These are phyloP conservation scores for Ptyas mucosa DNA, from an alignment of 2,113 vertebrate genomes.

Conservation along the genomic window DNA sequence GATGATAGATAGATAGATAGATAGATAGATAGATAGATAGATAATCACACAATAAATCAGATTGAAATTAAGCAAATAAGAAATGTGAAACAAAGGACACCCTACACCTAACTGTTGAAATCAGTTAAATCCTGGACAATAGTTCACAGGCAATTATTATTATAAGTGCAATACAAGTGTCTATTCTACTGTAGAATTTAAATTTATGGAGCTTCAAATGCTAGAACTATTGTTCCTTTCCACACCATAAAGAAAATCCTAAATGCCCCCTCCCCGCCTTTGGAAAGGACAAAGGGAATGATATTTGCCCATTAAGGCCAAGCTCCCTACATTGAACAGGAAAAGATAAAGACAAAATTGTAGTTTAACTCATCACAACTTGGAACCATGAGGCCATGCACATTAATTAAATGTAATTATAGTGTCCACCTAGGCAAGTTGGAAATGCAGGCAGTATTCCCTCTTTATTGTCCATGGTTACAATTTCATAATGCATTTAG, in stretches of 20 bases:
- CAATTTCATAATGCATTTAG: neutral
- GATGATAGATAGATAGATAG: no score
- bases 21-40: no score
- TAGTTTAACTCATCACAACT: neutral
- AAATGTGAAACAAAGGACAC: neutral
- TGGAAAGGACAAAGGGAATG: neutral
- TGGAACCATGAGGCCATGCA: neutral
- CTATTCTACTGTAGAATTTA: neutral
- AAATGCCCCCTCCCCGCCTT: neutral
- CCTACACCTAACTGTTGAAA: constrained; percentile 11
- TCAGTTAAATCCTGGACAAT: constrained; percentile 41
- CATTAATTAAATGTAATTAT: neutral
- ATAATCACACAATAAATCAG: neutral
- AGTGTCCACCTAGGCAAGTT: neutral
- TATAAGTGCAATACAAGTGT: constrained; percentile 21
- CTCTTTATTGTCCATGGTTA: neutral
- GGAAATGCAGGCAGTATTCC: neutral
- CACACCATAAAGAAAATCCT: neutral
- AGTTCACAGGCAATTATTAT: constrained; percentile 41
- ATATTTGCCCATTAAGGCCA: neutral
- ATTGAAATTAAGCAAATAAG: constrained; percentile 10
- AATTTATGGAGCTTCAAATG: neutral
- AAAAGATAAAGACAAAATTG: neutral
- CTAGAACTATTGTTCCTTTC: neutral
- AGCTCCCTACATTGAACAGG: neutral